Conservation (phyloP, 1,140 invertebrate genomes). For the Tetramorium alpestre region DNA sequence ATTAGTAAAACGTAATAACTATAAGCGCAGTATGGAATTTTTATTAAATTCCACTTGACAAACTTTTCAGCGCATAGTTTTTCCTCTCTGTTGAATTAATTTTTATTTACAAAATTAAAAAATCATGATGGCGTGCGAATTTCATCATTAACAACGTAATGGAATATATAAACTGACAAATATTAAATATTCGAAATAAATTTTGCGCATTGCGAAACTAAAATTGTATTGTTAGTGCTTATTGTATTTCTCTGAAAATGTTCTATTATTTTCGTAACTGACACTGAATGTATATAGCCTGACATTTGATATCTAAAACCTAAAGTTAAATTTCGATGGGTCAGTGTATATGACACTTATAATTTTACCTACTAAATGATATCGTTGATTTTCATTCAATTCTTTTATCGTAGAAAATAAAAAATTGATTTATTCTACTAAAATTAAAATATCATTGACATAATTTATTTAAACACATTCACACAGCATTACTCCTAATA, state of each 20-base stretch:
- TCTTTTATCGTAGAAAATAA: background rate
- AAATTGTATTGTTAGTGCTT: constrained; percentile 19
- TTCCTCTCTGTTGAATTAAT: background rate
- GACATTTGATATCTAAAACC: constrained; percentile 55
- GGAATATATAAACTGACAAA: background rate
- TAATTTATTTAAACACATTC: background rate
- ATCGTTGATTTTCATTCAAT: constrained; percentile 13
- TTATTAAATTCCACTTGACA: constrained; percentile 4
- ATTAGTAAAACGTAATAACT: background rate
- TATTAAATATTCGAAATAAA: constrained; percentile 5
- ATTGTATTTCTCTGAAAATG: background rate
- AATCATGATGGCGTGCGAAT: background rate
- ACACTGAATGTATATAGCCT: background rate
- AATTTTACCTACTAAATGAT: constrained; percentile 11
- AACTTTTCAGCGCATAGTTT: constrained; percentile 8
- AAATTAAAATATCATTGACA: background rate
- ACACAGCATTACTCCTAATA: no score
- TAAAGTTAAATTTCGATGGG: constrained; percentile 55
- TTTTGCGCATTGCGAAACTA: background rate
- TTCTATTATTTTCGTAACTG: background rate
- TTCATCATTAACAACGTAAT: background rate
- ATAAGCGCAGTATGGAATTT: background rate
- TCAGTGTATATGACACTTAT: constrained; percentile 44
- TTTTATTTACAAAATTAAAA: constrained; percentile 1
- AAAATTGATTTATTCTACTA: background rate